Evolutionary conservation across 2,113 vertebrate species (phyloP).

Genomic region (Fulica atra): DNA sequence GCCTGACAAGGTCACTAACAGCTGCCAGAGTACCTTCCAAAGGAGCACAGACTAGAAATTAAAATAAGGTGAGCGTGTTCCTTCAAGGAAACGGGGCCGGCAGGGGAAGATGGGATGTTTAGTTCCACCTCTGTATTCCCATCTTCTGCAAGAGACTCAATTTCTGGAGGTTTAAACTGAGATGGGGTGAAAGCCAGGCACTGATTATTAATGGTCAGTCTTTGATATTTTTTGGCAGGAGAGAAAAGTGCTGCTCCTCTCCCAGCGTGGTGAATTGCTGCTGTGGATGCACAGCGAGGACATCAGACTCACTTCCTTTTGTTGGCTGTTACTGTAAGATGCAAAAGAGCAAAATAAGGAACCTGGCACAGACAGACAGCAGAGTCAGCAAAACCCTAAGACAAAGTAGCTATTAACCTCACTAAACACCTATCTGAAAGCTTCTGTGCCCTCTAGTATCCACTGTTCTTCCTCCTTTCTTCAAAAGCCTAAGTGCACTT

Average conservation of each 20-base stretch:
- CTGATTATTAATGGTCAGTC: background rate
- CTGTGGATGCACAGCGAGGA: background rate
- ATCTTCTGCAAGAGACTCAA: background rate
- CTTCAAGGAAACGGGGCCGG: background rate
- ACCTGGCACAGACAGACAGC: background rate
- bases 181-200: background rate
- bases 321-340: background rate
- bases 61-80: background rate
- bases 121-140: background rate
- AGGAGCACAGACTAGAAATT: background rate
- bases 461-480: background rate
- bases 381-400: background rate
- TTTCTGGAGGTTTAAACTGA: background rate
- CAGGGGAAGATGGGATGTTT: background rate
- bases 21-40: conserved; percentile 1
- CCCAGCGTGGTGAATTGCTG: background rate
- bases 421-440: background rate
- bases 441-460: background rate
- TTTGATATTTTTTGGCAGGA: background rate
- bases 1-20: background rate
- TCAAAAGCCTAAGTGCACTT: background rate
- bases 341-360: background rate
- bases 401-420: background rate
- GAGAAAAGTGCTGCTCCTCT: background rate
- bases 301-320: background rate